Base-by-base conservation (phyloP, 2,113 vertebrate genomes). In the Ptilorrhoa leucosticta region DNA sequence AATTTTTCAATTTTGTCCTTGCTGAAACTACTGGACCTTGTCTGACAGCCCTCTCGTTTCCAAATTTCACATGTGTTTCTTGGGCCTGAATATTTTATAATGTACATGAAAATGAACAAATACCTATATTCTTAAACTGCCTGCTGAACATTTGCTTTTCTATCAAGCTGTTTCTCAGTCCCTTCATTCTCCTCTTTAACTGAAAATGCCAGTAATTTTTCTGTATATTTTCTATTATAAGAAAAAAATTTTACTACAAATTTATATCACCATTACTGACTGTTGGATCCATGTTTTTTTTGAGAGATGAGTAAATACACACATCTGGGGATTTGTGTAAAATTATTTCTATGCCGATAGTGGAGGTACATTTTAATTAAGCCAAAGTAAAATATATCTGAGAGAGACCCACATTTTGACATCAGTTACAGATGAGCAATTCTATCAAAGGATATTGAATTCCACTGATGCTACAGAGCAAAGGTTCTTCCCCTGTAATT, bases 301-400 rank as follows among this genome's bases (percentile, higher is more conserved):
- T 8, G 17, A 64, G 60, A 70, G 28, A 68, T 60, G 23, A 92
- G 40, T 94, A 91, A 94, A 91, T 83, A 84, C 27, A 63, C 12
- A 75, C n/a, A 44, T 70, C 51, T 50, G 4, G 3, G 15, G 47
- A 90, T 93, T 33, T 87, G 28, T 75, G 44, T 64, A 83, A 89
- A 93, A 89, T 64, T 2, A 73, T 15, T 75, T 94, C 61, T 69
- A 33, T 73, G 19, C 26, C 19, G 2, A 68, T 90, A 95, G 78
- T 47, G 44, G 28, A 96, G 56, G 56, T 78, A 88, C 39, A 75
- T 82, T 95, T 89, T 94, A 94, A 94, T 96, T 94, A 95, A 92
- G 28, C 28, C 48, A 39, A 89, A 79, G 24, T 63, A 94, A 91
- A 91, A 95, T 64, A 35, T 92, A 42, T 71, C 54, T 80, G 61